A percentile compares a stretch with the other conserved stretches of the same genome.
These are phyloP conservation scores for Drosophila parabipectinata DNA, from an alignment of 1,140 invertebrate species.

Conservation along the genomic window DNA sequence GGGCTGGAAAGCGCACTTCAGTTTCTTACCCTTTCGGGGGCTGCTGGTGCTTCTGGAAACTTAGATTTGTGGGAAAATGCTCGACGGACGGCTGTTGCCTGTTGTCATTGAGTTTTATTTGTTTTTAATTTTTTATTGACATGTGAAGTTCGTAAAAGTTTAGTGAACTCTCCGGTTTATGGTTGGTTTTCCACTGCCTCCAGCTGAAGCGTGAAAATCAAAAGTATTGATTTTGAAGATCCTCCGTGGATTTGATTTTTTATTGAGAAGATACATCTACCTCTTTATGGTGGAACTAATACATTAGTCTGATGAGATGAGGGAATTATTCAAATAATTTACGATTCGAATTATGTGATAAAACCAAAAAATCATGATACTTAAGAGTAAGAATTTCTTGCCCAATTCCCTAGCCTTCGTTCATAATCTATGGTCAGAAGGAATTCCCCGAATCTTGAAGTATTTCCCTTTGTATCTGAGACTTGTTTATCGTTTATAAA, in stretches of 20 bases:
- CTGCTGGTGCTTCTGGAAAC: conserved; percentile 59
- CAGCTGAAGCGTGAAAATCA: conserved; percentile 60
- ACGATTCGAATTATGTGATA: conserved; percentile 4
- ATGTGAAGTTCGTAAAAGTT: conserved; percentile 80
- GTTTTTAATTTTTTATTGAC: conserved; percentile 82
- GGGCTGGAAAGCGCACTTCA: conserved; percentile 43
- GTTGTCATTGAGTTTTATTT: conserved; percentile 77
- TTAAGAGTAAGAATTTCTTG: not conserved
- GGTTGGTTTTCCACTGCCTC: conserved; percentile 49
- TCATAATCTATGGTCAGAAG: conserved; percentile 18
- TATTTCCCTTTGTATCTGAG: conserved; percentile 16
- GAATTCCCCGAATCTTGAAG: not conserved
- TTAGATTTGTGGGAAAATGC: conserved; percentile 77
- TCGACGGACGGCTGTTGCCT: conserved; percentile 9
- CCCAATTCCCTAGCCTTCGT: not conserved
- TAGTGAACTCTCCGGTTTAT: conserved; percentile 69
- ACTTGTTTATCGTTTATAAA: conserved; percentile 53
- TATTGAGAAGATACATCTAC: conserved; percentile 1
- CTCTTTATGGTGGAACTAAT: conserved; percentile 33
- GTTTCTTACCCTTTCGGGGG: conserved; percentile 5
- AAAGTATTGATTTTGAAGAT: conserved; percentile 61
- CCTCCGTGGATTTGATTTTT: not conserved
- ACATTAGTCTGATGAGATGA: not conserved
- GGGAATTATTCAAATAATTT: not conserved
- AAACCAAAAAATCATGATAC: conserved; percentile 21